phyloP scores from a whole-genome alignment of 2,797 vertebrate species.

The Chiloscyllium punctatum region DNA sequence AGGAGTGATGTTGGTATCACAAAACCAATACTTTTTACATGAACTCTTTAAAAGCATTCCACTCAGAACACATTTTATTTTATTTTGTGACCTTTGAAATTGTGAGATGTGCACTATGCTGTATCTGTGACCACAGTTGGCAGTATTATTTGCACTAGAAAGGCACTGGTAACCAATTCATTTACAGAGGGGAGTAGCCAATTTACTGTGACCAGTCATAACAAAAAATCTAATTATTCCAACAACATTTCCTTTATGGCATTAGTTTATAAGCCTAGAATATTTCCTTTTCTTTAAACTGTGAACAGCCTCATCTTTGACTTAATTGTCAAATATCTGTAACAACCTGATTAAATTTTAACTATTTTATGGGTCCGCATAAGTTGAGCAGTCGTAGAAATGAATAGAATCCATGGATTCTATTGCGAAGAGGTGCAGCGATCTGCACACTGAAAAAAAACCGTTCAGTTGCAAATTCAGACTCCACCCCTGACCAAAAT shows the following conservation, averaged over 20 bases:
- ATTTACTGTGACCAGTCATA: not conserved
- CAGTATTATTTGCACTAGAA: not conserved
- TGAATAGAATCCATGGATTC: not conserved
- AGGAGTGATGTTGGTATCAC: not conserved
- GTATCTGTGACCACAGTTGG: not conserved
- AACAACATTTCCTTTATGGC: not conserved
- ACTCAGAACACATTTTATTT: not conserved
- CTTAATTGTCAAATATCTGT: not conserved
- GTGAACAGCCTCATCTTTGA: not conserved
- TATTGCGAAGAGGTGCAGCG: not conserved
- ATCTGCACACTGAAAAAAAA: slow-evolving; percentile 3
- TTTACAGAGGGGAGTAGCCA: not conserved
- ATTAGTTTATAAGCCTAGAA: not conserved
- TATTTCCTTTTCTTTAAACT: not conserved
- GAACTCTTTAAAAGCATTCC: not conserved
- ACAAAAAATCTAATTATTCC: not conserved
- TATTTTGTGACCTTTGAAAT: not conserved
- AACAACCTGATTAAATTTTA: not conserved
- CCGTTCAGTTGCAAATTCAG: slow-evolving; percentile 5
- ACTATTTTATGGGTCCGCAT: not conserved
- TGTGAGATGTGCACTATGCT: not conserved
- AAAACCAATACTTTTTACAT: not conserved
- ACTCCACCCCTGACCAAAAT: not conserved
- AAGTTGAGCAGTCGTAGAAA: not conserved
- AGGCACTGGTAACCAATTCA: not conserved